These are phyloP conservation scores for Myiagra hebetior DNA, from an alignment of 2,113 vertebrate genomes.

Conservation along the genomic window DNA sequence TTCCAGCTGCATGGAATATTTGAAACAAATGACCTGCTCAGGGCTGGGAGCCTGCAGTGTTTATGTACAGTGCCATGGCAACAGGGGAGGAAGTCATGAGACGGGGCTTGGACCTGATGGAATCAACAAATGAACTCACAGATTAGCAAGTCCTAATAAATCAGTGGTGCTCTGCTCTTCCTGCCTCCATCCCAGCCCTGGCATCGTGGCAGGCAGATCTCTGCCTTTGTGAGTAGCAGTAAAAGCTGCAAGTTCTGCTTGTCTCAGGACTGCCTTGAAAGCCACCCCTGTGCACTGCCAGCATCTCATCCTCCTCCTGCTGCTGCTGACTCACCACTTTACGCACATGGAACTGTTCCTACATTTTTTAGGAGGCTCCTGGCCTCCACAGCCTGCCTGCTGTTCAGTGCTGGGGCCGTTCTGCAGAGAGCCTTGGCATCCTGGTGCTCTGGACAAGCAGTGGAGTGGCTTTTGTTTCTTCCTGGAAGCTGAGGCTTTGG, in stretches of 20 bases:
- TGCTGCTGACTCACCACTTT: not conserved
- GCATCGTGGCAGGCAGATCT: not conserved
- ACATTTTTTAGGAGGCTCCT: not conserved
- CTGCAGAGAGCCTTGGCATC: not conserved
- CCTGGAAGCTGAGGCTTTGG: not conserved
- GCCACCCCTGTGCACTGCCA: not conserved
- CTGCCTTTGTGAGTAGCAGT: not conserved
- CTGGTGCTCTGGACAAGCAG: not conserved
- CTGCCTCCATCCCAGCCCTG: not conserved
- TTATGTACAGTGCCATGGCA: constrained; percentile 71
- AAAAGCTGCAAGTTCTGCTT: not conserved
- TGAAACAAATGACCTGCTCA: constrained; percentile 75
- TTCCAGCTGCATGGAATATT: constrained; percentile 81
- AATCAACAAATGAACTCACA: constrained; percentile 69
- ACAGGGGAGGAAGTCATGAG: constrained; percentile 64
- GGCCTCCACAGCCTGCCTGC: not conserved
- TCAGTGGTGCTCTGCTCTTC: not conserved
- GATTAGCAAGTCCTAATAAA: not conserved
- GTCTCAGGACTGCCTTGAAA: not conserved
- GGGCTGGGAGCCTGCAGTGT: constrained; percentile 70
- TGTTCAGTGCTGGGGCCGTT: not conserved
- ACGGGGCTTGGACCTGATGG: constrained; percentile 32
- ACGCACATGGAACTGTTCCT: not conserved
- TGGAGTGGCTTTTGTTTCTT: not conserved
- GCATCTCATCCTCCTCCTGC: not conserved